Percentiles rank a stretch among this genome's conserved stretches.
phyloP scores from a whole-genome alignment of 2,888 invertebrate species.

The Gymnosoma rotundatum region DNA sequence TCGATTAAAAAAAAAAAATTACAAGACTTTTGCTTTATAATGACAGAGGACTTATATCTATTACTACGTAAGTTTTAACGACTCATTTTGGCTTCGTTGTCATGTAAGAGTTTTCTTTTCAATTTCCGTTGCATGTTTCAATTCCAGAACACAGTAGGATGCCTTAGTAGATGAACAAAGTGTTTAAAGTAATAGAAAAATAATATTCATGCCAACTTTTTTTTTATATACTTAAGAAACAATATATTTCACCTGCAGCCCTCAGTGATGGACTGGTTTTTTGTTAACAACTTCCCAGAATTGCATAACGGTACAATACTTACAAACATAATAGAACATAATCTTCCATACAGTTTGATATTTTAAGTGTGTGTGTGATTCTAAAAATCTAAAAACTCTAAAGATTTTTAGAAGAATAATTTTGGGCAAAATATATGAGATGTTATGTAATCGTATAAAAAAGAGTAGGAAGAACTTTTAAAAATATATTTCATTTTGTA shows the following conservation, averaged over 20 bases:
- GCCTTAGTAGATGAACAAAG: neutral
- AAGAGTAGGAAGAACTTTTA: too few relatives aligned
- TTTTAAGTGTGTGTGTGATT: neutral
- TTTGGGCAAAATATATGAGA: too few relatives aligned
- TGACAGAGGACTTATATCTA: too few relatives aligned
- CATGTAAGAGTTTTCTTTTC: slow-evolving; percentile 8
- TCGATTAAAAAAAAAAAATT: too few relatives aligned
- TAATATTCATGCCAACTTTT: slow-evolving; percentile 25
- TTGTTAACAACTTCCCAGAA: neutral
- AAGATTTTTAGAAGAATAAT: too few relatives aligned
- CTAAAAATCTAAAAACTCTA: too few relatives aligned
- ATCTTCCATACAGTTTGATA: neutral
- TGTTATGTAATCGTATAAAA: too few relatives aligned
- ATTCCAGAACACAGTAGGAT: slow-evolving; percentile 35
- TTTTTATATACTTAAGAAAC: neutral
- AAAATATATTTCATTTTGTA: too few relatives aligned
- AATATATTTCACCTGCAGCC: neutral
- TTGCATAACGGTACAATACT: neutral
- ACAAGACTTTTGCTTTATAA: too few relatives aligned
- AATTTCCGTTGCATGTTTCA: slow-evolving; percentile 52
- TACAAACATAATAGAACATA: neutral
- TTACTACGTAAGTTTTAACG: too few relatives aligned
- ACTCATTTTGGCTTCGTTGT: too few relatives aligned
- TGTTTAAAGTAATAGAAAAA: slow-evolving; percentile 19
- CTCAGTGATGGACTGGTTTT: neutral